Percentiles rank a stretch among this genome's conserved stretches.
Evolutionary conservation across 2,113 vertebrate genomes (phyloP).

Genomic region (Regulus satrapa): DNA sequence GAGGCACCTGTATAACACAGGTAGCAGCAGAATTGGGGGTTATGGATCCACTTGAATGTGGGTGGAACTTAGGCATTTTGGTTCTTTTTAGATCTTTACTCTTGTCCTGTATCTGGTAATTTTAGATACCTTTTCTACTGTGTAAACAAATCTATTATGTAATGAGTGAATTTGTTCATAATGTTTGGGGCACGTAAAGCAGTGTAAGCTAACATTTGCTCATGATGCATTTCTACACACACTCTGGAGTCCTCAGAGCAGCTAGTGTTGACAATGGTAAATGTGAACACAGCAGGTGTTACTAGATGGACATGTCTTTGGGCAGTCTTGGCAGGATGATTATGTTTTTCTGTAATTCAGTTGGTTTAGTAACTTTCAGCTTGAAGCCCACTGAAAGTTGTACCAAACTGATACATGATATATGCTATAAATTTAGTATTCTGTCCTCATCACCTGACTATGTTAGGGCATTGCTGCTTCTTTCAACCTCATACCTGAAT

Average conservation of each 20-base stretch:
- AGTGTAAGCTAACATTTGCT: not conserved
- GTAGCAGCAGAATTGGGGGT: not conserved
- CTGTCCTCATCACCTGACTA: not conserved
- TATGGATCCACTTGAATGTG: not conserved
- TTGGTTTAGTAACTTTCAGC: not conserved
- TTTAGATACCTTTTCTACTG: not conserved
- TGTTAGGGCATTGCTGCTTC: not conserved
- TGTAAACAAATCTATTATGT: not conserved
- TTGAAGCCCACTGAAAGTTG: slow-evolving; percentile 9
- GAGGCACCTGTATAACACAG: not conserved
- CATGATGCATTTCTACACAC: not conserved
- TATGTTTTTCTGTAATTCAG: slow-evolving; percentile 26
- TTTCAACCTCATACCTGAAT: not conserved
- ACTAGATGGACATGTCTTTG: not conserved
- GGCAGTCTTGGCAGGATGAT: not conserved
- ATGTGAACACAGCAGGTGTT: not conserved
- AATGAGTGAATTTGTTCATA: not conserved
- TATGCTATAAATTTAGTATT: not conserved
- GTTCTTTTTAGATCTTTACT: not conserved
- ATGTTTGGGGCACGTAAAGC: not conserved
- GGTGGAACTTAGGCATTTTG: not conserved
- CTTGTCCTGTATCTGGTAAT: not conserved
- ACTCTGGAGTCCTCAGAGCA: not conserved
- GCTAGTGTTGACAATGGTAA: not conserved
- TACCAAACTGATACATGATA: not conserved